Percentiles rank a stretch among this genome's conserved stretches.
phyloP scores from a whole-genome alignment of 1,140 invertebrate genomes.

The Aphelinus certus region DNA sequence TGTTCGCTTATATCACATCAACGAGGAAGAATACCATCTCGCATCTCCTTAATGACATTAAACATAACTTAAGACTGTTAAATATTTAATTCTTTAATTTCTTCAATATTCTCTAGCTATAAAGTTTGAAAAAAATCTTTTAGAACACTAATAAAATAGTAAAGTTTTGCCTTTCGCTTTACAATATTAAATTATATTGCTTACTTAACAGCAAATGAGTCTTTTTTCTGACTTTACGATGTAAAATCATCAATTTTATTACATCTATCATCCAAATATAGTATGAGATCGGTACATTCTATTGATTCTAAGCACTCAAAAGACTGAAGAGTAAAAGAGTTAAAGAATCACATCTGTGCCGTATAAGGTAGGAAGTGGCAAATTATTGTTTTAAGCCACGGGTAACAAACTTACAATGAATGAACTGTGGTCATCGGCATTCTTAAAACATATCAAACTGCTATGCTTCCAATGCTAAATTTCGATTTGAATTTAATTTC shows the following conservation, averaged over 20 bases:
- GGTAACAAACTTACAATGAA: not conserved
- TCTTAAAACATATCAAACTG: not conserved
- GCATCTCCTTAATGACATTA: conserved; percentile 14
- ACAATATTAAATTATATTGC: conserved; percentile 10
- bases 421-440: conserved; percentile 16
- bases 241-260: conserved; percentile 17
- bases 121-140: conserved; percentile 10
- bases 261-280: conserved; percentile 25
- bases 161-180: not conserved
- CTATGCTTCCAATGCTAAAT: not conserved
- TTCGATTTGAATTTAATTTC: too few relatives aligned
- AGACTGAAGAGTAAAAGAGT: not conserved
- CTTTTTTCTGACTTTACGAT: conserved; percentile 17
- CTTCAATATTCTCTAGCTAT: conserved; percentile 19
- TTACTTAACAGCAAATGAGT: conserved; percentile 21
- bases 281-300: conserved; percentile 22
- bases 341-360: not conserved
- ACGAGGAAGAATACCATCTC: conserved; percentile 29
- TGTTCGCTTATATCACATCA: conserved; percentile 40
- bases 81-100: conserved; percentile 17
- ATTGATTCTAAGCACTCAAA: conserved; percentile 14
- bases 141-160: conserved; percentile 12
- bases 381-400: not conserved
- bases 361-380: not conserved
- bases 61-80: too few relatives aligned